Evolutionary conservation across 2,113 vertebrate species (phyloP), one percentile per base, ranked within the genome.

Genomic region (Tragelaphus scriptus): DNA sequence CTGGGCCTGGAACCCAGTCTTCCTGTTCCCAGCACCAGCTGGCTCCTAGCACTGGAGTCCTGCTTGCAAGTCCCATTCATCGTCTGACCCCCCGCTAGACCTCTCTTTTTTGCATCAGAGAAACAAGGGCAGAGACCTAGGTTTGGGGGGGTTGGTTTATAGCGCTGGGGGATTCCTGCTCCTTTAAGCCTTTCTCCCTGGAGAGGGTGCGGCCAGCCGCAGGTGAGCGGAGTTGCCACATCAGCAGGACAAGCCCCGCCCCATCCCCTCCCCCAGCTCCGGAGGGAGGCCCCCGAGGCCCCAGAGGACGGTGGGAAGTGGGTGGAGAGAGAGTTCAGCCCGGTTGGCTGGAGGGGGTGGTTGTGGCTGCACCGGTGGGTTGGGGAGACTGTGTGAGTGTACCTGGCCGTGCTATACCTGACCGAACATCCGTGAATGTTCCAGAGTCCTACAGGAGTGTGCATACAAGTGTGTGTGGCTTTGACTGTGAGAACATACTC

Each of bases 251-350:
- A 32, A 92, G 58, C 81, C 88, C 97, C 8, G 94, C 79, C 91
- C 87, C 49, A 0, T 40, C 61, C 92, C 65, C 90, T 75, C 95
- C 88, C 61, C 77, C 58, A 56, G 91, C 36, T 49, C 88, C 3
- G 2, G 88, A 88, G 88, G 95, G 94, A 94, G 96, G 96, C 58
- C 79, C 55, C 79, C 19, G 79, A 89, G 88, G 97, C 97, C 97
- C 97, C 88, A 79, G 96, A 97, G 97, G 81, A 97, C 30, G 36
- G 94, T 97, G 97, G 98, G 97, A 98, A 98, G 96, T 93, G 96
- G 94, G 95, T 95, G 91, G 94, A 26, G 97, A 91, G 90, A 84
- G 65, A 49, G 77, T 40, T 40, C 58, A 84, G 71, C 63, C 80
- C 1, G 0, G 53, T 17, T 58, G 17, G 82, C 71, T 49, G 88